Evolutionary conservation across 2,797 vertebrate genomes (phyloP).

Genomic region (Paratrypauchen microcephalus): DNA sequence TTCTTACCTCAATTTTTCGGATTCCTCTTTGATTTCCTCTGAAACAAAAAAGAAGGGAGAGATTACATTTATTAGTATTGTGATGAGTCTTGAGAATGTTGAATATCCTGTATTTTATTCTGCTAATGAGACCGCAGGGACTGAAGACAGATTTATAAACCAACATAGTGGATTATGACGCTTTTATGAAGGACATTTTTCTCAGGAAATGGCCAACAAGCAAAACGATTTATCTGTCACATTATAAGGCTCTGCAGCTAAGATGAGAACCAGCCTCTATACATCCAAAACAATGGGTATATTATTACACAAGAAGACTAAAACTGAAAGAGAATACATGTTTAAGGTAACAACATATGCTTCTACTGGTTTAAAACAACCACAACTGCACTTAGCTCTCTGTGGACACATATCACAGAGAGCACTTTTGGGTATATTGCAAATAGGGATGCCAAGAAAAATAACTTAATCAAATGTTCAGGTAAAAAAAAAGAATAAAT

Average conservation of each 20-base stretch:
- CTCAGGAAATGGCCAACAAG: background rate
- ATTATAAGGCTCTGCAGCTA: slow-evolving; percentile 6
- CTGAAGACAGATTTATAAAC: slow-evolving; percentile 1
- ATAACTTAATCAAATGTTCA: background rate
- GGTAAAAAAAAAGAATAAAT: too few species aligned
- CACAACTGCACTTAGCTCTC: background rate
- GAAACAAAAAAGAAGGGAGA: slow-evolving; percentile 50
- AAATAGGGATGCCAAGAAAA: background rate
- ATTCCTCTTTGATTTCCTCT: slow-evolving; percentile 79
- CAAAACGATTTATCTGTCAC: slow-evolving; percentile 6
- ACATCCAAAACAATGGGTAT: background rate
- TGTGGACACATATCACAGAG: too few species aligned
- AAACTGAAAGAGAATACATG: background rate
- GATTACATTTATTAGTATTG: slow-evolving; percentile 25
- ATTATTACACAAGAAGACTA: background rate
- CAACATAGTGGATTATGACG: slow-evolving; percentile 11
- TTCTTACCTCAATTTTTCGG: slow-evolving; percentile 77
- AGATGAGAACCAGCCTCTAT: background rate
- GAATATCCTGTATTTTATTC: slow-evolving; percentile 33
- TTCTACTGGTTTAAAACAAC: background rate
- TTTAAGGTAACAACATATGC: background rate
- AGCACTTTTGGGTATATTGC: background rate
- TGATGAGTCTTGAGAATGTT: slow-evolving; percentile 16
- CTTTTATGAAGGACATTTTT: slow-evolving; percentile 18
- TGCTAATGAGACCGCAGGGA: slow-evolving; percentile 44